These are phyloP conservation scores for Abrostola triplasia DNA, from an alignment of 2,888 invertebrate genomes.

Conservation along the genomic window DNA sequence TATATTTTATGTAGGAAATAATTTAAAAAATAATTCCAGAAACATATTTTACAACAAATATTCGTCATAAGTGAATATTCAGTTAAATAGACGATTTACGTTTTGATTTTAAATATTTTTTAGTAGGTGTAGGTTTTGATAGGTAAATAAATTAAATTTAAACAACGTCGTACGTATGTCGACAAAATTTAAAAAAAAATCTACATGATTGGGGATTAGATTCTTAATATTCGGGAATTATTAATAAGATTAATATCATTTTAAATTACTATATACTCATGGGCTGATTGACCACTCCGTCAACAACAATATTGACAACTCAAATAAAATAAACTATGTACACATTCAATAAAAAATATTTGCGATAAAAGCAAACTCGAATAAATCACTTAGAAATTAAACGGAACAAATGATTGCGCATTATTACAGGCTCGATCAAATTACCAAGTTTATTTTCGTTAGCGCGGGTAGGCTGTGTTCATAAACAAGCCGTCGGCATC, in stretches of 20 bases:
- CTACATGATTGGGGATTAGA: too few relatives aligned
- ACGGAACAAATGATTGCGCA: neutral
- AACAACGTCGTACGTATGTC: too few relatives aligned
- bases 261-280: neutral
- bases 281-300: too few relatives aligned
- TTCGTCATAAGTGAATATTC: too few relatives aligned
- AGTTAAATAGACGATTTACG: too few relatives aligned
- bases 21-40: too few relatives aligned
- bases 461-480: neutral
- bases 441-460: neutral
- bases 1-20: neutral
- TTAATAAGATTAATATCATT: neutral
- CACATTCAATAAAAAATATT: neutral
- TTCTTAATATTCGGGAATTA: neutral
- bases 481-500: neutral
- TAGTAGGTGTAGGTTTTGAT: too few relatives aligned
- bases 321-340: neutral
- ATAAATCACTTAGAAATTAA: neutral
- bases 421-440: neutral
- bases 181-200: too few relatives aligned
- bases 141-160: too few relatives aligned
- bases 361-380: neutral
- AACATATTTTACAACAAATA: too few relatives aligned
- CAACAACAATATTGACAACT: neutral
- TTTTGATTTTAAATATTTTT: too few relatives aligned